Conservation (phyloP, 2,888 invertebrate genomes). For the Agrypnus murinus region DNA sequence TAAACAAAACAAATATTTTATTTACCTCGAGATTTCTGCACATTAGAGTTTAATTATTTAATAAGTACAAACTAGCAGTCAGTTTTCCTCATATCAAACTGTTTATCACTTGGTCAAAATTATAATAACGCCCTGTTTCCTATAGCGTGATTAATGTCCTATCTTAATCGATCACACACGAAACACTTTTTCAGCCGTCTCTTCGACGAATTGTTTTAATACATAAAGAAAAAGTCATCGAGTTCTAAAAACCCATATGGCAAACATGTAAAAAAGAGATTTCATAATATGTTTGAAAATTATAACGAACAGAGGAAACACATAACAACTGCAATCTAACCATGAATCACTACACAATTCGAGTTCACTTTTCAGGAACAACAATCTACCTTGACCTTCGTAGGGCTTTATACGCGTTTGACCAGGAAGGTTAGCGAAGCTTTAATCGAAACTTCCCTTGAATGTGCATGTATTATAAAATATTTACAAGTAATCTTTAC, state of each 20-base stretch:
- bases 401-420: slow-evolving; percentile 36
- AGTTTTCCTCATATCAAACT: background rate
- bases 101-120: slow-evolving; percentile 1
- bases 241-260: slow-evolving; percentile 5
- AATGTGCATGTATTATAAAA: slow-evolving; percentile 36
- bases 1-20: too few relatives aligned
- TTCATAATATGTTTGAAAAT: background rate
- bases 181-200: background rate
- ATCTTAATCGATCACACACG: slow-evolving; percentile 26
- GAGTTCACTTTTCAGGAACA: slow-evolving; percentile 44
- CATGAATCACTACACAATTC: slow-evolving; percentile 41
- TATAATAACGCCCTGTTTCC: slow-evolving; percentile 7
- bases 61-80: background rate
- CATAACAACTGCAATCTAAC: slow-evolving; percentile 8
- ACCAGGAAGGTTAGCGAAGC: slow-evolving; percentile 30
- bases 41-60: too few relatives aligned
- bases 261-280: background rate
- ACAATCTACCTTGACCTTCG: slow-evolving; percentile 48
- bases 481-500: slow-evolving; percentile 43
- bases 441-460: slow-evolving; percentile 52
- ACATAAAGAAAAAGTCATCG: slow-evolving; percentile 10
- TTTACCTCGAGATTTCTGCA: too few relatives aligned
- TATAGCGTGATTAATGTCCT: slow-evolving; percentile 20
- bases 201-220: slow-evolving; percentile 16
- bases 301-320: background rate